Conservation (phyloP, 30 jellyfish, hydroid and myxozoan species). For the Clytia hemisphaerica region DNA sequence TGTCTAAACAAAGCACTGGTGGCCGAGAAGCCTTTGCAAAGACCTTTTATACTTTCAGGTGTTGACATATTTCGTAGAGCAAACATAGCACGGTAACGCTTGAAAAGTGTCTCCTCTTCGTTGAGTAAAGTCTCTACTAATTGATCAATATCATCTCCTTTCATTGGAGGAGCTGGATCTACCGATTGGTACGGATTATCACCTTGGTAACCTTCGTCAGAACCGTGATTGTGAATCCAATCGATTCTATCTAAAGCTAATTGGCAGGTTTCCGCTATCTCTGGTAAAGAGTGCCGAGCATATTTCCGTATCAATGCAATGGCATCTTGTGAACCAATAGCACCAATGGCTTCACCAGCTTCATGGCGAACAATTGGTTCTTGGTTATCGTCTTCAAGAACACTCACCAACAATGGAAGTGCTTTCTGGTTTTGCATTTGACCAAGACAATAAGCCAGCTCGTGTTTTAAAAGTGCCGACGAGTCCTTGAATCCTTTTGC, state of each 20-base stretch:
- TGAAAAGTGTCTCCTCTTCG: slow-evolving; percentile 61
- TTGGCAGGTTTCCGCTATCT: slow-evolving; percentile 98
- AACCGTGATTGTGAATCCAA: slow-evolving; percentile 45
- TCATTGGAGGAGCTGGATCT: slow-evolving; percentile 97
- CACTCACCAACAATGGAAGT: slow-evolving; percentile 32
- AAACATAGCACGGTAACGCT: slow-evolving; percentile 94
- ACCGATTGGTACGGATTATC: slow-evolving; percentile 66
- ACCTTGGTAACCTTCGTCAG: background rate
- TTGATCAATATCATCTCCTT: slow-evolving; percentile 11
- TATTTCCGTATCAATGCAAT: slow-evolving; percentile 41
- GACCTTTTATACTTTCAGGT: slow-evolving; percentile 47
- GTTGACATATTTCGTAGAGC: slow-evolving; percentile 65
- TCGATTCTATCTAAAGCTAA: slow-evolving; percentile 65
- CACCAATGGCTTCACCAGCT: slow-evolving; percentile 99
- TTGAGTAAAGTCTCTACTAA: slow-evolving; percentile 44
- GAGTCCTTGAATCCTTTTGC: slow-evolving; percentile 57
- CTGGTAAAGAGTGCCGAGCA: slow-evolving; percentile 42
- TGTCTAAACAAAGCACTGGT: slow-evolving; percentile 90
- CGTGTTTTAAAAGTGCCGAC: slow-evolving; percentile 96
- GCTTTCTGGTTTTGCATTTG: slow-evolving; percentile 92
- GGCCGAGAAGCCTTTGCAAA: slow-evolving; percentile 71
- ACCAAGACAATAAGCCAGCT: slow-evolving; percentile 96
- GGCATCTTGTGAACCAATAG: slow-evolving; percentile 60
- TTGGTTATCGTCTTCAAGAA: slow-evolving; percentile 53
- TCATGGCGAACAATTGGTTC: slow-evolving; percentile 95